Conservation (phyloP, 2,113 vertebrate genomes). For the Ophiodon elongatus region DNA sequence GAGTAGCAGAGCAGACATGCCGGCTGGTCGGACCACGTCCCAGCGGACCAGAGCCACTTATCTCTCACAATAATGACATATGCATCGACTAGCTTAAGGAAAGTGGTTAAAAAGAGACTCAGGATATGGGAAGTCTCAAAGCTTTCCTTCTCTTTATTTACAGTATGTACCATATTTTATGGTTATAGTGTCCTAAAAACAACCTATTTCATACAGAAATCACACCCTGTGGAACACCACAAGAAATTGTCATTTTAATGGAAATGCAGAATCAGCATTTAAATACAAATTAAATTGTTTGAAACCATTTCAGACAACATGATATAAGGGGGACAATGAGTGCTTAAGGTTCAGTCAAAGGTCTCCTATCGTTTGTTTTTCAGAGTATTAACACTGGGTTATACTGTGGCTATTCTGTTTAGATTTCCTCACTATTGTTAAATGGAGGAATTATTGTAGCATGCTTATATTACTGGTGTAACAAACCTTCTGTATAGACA, state of each 20-base stretch:
- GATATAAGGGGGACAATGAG: background rate
- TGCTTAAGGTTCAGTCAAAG: background rate
- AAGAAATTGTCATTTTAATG: background rate
- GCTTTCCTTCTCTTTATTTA: background rate
- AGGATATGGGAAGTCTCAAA: slow-evolving; percentile 12
- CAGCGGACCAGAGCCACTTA: slow-evolving; percentile 70
- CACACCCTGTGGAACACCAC: slow-evolving; percentile 24
- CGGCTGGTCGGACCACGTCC: slow-evolving; percentile 68
- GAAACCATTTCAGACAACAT: too few species aligned
- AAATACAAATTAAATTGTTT: background rate
- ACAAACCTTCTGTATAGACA: background rate
- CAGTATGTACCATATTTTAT: background rate
- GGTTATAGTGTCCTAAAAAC: background rate
- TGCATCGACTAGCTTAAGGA: slow-evolving; percentile 55
- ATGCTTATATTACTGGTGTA: background rate
- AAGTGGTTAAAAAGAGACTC: slow-evolving; percentile 42
- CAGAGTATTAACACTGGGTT: background rate
- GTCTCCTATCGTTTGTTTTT: background rate
- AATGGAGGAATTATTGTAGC: background rate
- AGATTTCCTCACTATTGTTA: background rate
- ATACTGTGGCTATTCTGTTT: background rate
- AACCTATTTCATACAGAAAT: too few species aligned
- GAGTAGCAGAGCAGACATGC: slow-evolving; percentile 70
- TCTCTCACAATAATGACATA: slow-evolving; percentile 68
- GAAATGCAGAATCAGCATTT: background rate